Evolutionary conservation across 2,888 invertebrate species (phyloP).

Genomic region (Lymantria dispar): DNA sequence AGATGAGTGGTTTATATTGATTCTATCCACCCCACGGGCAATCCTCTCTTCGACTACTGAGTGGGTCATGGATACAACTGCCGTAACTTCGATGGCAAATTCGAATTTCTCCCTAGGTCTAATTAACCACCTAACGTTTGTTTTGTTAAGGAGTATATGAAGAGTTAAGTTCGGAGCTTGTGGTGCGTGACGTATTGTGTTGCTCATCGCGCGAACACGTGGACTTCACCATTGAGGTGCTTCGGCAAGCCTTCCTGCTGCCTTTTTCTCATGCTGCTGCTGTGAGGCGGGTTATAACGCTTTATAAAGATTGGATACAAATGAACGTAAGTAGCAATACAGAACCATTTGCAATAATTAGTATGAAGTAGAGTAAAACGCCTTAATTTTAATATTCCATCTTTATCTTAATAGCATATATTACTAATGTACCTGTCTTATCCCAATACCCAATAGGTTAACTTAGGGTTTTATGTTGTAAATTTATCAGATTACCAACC

Average conservation of each 20-base stretch:
- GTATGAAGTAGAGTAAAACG: too few species aligned
- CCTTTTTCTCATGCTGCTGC: constrained; percentile 95
- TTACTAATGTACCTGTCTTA: too few species aligned
- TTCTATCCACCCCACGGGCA: too few species aligned
- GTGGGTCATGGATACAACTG: too few species aligned
- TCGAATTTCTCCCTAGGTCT: background rate
- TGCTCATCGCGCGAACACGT: constrained; percentile 93
- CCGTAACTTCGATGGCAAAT: background rate
- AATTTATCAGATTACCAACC: too few species aligned
- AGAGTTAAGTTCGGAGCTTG: constrained; percentile 80
- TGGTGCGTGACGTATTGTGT: constrained; percentile 94
- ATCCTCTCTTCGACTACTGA: too few species aligned
- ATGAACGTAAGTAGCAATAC: constrained; percentile 83
- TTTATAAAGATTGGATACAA: constrained; percentile 98
- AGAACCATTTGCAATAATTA: too few species aligned
- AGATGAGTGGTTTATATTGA: too few species aligned
- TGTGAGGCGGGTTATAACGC: constrained; percentile 92
- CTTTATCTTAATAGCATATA: too few species aligned
- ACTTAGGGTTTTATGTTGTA: too few species aligned
- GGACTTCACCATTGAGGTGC: constrained; percentile 96
- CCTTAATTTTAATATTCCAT: too few species aligned
- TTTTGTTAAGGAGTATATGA: constrained; percentile 50
- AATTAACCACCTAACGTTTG: background rate
- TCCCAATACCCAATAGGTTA: too few species aligned
- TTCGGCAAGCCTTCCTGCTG: constrained; percentile 95